Evolutionary conservation across 2,888 invertebrate species (phyloP), one percentile per base, ranked within the genome.

Genomic region (Salticus scenicus): DNA sequence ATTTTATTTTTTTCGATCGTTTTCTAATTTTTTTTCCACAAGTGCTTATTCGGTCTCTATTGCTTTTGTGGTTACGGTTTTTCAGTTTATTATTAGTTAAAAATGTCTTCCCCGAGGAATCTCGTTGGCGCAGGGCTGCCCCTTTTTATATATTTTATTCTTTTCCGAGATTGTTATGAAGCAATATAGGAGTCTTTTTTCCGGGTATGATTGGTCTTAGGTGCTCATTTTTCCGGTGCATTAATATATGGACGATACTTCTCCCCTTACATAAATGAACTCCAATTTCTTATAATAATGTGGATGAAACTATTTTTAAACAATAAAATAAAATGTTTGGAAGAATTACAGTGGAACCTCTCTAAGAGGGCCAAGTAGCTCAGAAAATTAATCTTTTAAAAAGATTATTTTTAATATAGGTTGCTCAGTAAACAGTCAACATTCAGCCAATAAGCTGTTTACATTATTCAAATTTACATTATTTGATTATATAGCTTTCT

Each of bases 31-130:
- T 30, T 10, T 70, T 51, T 14, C 24, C 31, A 57, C 71, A 67
- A n/a, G 64, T 30, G 33, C 27, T 33, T 28, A 27, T 31, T 47
- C 69, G 33, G 37, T 24, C 66, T 28, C 51, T 81, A 74, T 69
- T 74, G 67, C 74, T 81, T 81, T 10, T 81, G 81, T 81, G 74
- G 74, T 80, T 80, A 47, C 17, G 78, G 77, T 51, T 47, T 69
- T 69, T 69, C 64, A 24, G 78, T 79, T 72, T 81, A 81, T 81
- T 81, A 81, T 81, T 72, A 73, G 74, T 81, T 81, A 81, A 81
- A 41, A 67, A 74, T 47, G 31, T 51, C 30, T 42, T 72, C 41
- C 47, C 66, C 28, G 64, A 64, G n/a, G 57, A 74, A 33, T 57
- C 33, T 74, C 31, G 33, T 42, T 30, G 57, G 57, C 57, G 30